These are phyloP conservation scores for Batillaria attramentaria DNA, from an alignment of 1,140 invertebrate species.

Conservation along the genomic window DNA sequence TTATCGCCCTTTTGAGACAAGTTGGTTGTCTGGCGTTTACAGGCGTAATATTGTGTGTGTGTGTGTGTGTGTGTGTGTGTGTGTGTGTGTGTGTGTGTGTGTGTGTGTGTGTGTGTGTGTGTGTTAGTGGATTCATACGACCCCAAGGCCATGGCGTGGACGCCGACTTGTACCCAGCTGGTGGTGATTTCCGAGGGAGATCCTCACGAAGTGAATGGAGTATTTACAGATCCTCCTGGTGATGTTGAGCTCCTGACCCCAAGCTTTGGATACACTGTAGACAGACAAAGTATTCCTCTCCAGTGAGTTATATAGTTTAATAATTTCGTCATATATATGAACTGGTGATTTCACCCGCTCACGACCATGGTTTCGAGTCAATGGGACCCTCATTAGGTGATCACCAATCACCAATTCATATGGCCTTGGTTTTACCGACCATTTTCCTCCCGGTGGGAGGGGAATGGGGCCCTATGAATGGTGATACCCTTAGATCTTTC, in stretches of 20 bases:
- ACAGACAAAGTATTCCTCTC: slow-evolving; percentile 23
- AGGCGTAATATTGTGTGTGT: neutral
- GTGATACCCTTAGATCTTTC: too few relatives aligned
- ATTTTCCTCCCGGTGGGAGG: too few relatives aligned
- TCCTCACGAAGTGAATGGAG: slow-evolving; percentile 18
- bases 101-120: neutral
- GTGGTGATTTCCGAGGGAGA: slow-evolving; percentile 24
- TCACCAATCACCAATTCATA: neutral
- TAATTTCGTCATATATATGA: neutral
- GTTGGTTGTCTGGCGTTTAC: too few relatives aligned
- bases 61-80: neutral
- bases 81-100: neutral
- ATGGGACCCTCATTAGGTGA: neutral
- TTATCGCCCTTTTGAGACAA: too few relatives aligned
- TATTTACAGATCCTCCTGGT: slow-evolving; percentile 22
- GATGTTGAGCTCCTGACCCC: slow-evolving; percentile 27
- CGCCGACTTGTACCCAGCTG: slow-evolving; percentile 16
- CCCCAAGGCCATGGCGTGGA: slow-evolving; percentile 24
- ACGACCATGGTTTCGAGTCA: neutral
- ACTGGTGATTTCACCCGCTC: neutral
- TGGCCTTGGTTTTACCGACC: neutral
- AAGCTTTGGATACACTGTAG: slow-evolving; percentile 19
- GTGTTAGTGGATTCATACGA: slow-evolving; percentile 21
- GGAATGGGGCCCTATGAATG: too few relatives aligned
- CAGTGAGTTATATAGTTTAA: neutral